These are phyloP conservation scores for Falco cherrug DNA, from an alignment of 2,797 vertebrate genomes.

Conservation along the genomic window DNA sequence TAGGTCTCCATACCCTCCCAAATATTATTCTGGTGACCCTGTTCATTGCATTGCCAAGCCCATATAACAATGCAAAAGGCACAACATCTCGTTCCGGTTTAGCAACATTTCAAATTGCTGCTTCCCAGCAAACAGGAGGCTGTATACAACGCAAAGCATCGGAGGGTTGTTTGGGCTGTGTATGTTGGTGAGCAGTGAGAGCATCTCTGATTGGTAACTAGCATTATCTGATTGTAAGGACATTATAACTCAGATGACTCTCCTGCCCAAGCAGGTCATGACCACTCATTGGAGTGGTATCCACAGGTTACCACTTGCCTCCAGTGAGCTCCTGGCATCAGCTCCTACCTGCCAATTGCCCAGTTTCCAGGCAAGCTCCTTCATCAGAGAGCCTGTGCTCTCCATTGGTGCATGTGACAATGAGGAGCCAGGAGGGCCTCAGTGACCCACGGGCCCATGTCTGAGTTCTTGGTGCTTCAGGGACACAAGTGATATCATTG, in stretches of 20 bases:
- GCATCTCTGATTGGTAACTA: background rate
- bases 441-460: background rate
- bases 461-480: background rate
- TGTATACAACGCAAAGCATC: background rate
- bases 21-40: background rate
- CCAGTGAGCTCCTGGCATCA: background rate
- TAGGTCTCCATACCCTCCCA: background rate
- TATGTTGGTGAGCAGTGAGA: background rate
- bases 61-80: background rate
- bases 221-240: background rate
- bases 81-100: accelerated
- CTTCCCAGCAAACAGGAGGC: background rate
- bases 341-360: background rate
- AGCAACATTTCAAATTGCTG: background rate
- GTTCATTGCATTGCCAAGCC: background rate
- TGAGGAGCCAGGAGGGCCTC: background rate
- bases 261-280: background rate
- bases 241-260: background rate
- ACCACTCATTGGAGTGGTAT: background rate
- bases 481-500: background rate
- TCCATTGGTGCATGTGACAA: background rate
- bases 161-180: background rate
- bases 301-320: background rate
- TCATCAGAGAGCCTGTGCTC: background rate
- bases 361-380: background rate